These are phyloP conservation scores for Rhynchomys soricoides DNA, from an alignment of 2,113 vertebrate genomes.

Conservation along the genomic window DNA sequence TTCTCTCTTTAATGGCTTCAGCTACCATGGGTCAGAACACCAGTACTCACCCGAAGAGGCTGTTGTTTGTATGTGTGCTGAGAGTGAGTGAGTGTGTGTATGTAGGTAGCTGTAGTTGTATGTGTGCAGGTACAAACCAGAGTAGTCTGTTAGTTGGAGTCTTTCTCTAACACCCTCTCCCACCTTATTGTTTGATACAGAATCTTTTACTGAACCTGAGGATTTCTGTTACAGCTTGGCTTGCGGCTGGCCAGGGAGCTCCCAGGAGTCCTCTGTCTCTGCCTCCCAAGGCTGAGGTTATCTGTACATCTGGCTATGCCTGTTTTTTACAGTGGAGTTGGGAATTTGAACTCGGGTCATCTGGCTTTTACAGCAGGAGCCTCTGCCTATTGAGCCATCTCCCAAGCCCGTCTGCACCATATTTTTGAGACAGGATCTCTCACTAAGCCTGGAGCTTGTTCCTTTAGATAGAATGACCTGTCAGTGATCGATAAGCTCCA, in stretches of 20 bases:
- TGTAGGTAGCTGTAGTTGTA: neutral
- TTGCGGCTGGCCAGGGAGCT: neutral
- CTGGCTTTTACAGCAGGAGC: neutral
- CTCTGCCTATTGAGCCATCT: neutral
- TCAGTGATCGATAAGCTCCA: too few species aligned
- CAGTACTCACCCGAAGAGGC: neutral
- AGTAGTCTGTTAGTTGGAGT: neutral
- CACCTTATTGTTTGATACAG: neutral
- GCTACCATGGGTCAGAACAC: neutral
- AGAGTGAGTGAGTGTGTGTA: neutral
- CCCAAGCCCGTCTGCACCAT: neutral
- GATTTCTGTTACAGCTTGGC: neutral
- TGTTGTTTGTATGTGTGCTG: neutral
- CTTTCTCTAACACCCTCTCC: neutral
- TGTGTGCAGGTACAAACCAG: too few species aligned
- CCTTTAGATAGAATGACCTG: neutral
- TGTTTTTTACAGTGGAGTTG: neutral
- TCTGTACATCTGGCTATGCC: neutral
- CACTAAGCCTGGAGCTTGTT: neutral
- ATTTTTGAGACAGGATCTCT: neutral
- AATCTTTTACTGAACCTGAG: neutral
- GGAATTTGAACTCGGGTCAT: neutral
- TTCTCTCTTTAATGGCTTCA: neutral
- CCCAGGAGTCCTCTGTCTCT: neutral
- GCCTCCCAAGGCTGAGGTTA: neutral